Conservation (phyloP, 2,888 invertebrate species). For the Acrobasis suavella region DNA sequence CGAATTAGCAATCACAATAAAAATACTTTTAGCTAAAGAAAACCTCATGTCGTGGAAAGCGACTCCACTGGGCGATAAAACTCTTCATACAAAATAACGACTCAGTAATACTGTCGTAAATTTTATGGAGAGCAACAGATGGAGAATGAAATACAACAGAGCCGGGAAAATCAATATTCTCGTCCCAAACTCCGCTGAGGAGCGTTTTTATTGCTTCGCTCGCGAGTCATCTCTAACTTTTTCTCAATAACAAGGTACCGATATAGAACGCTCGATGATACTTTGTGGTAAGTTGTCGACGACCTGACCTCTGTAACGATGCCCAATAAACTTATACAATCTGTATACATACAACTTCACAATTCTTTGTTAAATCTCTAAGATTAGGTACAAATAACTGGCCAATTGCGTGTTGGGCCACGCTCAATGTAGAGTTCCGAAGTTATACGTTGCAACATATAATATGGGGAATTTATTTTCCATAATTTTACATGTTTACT, state of each 20-base stretch:
- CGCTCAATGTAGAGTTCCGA: too few relatives aligned
- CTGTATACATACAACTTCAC: background rate
- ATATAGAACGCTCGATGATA: constrained; percentile 30
- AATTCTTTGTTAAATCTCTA: background rate
- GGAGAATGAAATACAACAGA: constrained; percentile 75
- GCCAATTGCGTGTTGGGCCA: too few relatives aligned
- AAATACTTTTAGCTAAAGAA: constrained; percentile 51
- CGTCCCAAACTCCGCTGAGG: constrained; percentile 59
- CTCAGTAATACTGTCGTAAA: constrained; percentile 77
- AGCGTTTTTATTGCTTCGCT: constrained; percentile 62
- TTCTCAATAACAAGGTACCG: constrained; percentile 37
- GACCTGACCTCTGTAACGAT: background rate
- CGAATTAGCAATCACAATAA: constrained; percentile 55
- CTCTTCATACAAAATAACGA: constrained; percentile 78
- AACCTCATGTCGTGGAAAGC: constrained; percentile 60
- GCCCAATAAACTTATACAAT: background rate
- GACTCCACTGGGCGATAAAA: constrained; percentile 65
- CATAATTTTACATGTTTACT: too few relatives aligned
- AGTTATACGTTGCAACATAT: too few relatives aligned
- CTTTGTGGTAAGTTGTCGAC: constrained; percentile 18
- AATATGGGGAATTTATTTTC: too few relatives aligned
- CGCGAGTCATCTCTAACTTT: constrained; percentile 49
- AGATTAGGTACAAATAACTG: background rate
- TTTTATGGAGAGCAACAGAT: constrained; percentile 81
- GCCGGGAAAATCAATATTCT: constrained; percentile 74